These are phyloP conservation scores for Podocnemis expansa DNA, from an alignment of 2,113 vertebrate genomes.

Conservation along the genomic window DNA sequence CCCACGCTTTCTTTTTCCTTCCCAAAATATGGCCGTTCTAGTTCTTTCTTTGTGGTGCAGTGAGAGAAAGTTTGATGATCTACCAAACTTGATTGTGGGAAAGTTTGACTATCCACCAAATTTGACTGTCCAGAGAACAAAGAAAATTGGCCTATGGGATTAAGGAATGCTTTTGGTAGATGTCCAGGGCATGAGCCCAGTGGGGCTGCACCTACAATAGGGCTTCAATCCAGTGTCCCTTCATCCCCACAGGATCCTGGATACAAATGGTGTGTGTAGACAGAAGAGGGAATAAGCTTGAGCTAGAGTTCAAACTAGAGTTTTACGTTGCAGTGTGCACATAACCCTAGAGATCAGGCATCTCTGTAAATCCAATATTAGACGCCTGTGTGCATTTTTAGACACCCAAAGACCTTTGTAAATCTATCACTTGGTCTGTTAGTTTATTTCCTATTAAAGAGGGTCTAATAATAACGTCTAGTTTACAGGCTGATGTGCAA, in stretches of 20 bases:
- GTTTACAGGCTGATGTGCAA: not conserved
- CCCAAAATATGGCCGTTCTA: no score
- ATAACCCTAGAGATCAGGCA: not conserved
- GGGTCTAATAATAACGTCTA: fast-evolving
- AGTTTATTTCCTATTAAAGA: not conserved
- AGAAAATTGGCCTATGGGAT: not conserved
- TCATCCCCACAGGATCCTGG: not conserved
- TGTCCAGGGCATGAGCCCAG: not conserved
- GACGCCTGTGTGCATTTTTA: not conserved
- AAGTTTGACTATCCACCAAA: not conserved
- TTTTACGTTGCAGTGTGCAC: not conserved
- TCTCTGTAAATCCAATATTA: not conserved
- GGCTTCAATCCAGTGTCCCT: not conserved
- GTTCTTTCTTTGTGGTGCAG: not conserved
- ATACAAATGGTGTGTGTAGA: not conserved
- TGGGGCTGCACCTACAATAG: not conserved
- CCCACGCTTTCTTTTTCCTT: not conserved
- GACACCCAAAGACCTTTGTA: not conserved
- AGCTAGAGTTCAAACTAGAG: not conserved
- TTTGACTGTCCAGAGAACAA: not conserved
- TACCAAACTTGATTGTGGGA: no score
- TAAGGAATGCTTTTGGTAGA: not conserved
- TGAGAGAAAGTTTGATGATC: no score
- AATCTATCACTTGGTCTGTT: not conserved
- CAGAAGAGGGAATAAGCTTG: not conserved